A percentile compares a stretch with the other conserved stretches of the same genome.
Evolutionary conservation across 2,113 vertebrate species (phyloP).

Genomic region (Picathartes gymnocephalus): DNA sequence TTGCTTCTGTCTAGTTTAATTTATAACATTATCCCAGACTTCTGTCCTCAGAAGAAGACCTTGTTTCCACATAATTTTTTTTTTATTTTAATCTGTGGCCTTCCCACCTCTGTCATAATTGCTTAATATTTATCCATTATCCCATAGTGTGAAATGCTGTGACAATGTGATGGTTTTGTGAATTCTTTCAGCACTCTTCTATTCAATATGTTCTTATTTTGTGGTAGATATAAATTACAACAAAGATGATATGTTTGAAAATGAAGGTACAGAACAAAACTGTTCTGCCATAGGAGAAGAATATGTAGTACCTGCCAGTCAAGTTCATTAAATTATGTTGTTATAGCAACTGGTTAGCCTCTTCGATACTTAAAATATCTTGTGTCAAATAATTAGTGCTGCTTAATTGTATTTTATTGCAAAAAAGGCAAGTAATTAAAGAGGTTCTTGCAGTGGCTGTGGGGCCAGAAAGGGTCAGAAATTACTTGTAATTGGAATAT

Average conservation of each 20-base stretch:
- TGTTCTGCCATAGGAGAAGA: not conserved
- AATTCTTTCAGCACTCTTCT: not conserved
- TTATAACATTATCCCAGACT: not conserved
- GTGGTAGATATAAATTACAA: not conserved
- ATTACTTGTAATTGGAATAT: conserved; percentile 9
- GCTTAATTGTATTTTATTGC: conserved; percentile 36
- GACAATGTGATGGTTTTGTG: not conserved
- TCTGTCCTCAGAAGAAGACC: not conserved
- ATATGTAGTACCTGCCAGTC: not conserved
- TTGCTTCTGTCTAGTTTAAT: not conserved
- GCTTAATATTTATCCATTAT: not conserved
- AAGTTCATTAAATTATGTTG: not conserved
- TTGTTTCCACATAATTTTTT: not conserved
- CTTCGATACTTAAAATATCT: not conserved
- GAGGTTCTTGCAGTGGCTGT: not conserved
- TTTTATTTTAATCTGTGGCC: not conserved
- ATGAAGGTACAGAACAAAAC: not conserved
- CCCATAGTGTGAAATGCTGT: not conserved
- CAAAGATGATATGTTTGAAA: not conserved
- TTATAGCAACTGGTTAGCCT: conserved; percentile 11
- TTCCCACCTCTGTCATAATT: not conserved
- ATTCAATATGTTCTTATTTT: not conserved
- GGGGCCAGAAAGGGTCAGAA: conserved; percentile 7
- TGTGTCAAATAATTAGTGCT: conserved; percentile 20
- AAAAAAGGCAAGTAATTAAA: conserved; percentile 32